These are phyloP conservation scores for Acanthopleura granulata DNA, from an alignment of 2,888 invertebrate genomes.

Conservation along the genomic window DNA sequence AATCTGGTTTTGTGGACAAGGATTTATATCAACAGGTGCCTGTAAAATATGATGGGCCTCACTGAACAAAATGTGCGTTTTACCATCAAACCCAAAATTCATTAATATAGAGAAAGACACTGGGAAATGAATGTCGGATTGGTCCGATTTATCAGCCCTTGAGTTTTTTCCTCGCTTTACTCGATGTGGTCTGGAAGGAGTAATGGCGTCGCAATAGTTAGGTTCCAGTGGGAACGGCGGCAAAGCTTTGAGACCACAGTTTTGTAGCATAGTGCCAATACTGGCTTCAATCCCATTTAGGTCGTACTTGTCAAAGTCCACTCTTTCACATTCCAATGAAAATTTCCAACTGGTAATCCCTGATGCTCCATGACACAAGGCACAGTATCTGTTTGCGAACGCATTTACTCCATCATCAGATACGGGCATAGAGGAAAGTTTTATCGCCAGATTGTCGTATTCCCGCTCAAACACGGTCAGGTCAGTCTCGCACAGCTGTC, in stretches of 20 bases:
- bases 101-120: conserved; percentile 56
- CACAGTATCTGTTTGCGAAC: background rate
- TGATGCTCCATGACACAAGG: background rate
- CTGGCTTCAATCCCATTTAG: background rate
- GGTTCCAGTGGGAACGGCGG: background rate
- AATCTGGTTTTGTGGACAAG: conserved; percentile 41
- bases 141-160: background rate
- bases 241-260: background rate
- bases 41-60: conserved; percentile 25
- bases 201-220: background rate
- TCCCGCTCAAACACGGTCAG: no score
- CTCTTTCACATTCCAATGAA: background rate
- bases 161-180: background rate
- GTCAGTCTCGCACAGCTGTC: no score
- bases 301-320: background rate
- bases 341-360: conserved; percentile 7
- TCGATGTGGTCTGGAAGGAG: background rate
- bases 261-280: background rate
- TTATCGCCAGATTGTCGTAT: no score
- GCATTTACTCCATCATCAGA: background rate
- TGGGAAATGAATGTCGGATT: conserved; percentile 31
- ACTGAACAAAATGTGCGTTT: conserved; percentile 55
- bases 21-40: background rate
- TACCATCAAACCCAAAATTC: conserved; percentile 62
- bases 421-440: conserved; percentile 34